Base-by-base conservation (phyloP, 2,888 invertebrate genomes). In the Xylocampa areola region DNA sequence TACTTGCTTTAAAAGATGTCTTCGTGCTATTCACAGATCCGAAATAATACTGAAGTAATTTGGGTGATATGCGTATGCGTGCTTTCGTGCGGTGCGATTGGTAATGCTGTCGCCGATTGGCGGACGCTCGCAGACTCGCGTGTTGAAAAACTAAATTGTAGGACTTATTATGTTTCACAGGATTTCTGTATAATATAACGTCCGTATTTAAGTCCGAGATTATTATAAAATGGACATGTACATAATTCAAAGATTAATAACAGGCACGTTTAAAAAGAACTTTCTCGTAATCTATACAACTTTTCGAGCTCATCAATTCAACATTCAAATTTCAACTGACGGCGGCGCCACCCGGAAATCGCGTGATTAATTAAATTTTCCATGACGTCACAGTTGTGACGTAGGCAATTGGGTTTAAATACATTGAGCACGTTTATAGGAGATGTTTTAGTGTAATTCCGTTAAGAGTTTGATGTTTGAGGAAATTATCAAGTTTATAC, bases 331-430 rank as follows among this genome's bases (percentile, higher is more conserved):
- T 30, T 14, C 44, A 47, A 47, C 30, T 52, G 74, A 53, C 54
- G 27, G 40, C 35, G 8, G n/a, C 40, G 49, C 40, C 36, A 44
- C 13, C 16, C 35, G 57, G 57, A 40, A 55, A 60, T 51, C 11
- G 25, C 23, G 47, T 73, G 74, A 74, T 72, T 63, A 72, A 72
- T 72, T 63, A 51, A 71, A 74, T 72, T 67, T 48, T 11, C 30
- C 37, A 33, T 71, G 57, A 55, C 68, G 60, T 71, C 71, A 55
- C 57, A 13, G 25, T 21, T 27, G 50, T 70, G 69, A 73, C 73
- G 59, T 47, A 35, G 37, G 35, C 36, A 67, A 60, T 67, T 54
- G 36, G 32, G 21, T 39, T 58, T 59, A 44, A 73, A 50, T 64
- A 57, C 14, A 52, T 49, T 57, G 23, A 30, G 29, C 47, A 16